Conservation (phyloP, 2,113 vertebrate species). For the Lampris megalopsis region DNA sequence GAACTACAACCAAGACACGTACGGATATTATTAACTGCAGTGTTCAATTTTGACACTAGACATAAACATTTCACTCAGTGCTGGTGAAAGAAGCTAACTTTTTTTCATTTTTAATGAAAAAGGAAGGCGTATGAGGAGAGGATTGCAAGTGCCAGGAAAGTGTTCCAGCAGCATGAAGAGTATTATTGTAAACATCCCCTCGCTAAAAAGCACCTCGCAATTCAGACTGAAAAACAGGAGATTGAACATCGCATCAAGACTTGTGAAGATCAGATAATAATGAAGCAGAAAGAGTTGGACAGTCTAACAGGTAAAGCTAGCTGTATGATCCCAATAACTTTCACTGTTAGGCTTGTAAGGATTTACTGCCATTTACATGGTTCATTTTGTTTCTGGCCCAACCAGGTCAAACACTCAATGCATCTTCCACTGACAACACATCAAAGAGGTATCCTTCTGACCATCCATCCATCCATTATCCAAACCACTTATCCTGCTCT, state of each 20-base stretch:
- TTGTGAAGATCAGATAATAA: slow-evolving; percentile 68
- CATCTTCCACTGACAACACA: slow-evolving; percentile 36
- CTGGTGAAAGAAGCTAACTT: slow-evolving; percentile 4
- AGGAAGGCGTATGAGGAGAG: slow-evolving; percentile 78
- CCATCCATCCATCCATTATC: background rate
- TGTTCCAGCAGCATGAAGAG: slow-evolving; percentile 73
- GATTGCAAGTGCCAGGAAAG: slow-evolving; percentile 69
- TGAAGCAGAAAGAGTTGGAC: slow-evolving; percentile 69
- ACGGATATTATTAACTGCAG: slow-evolving; percentile 21
- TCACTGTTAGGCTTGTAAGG: background rate
- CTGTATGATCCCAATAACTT: slow-evolving; percentile 6
- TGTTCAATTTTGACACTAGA: background rate
- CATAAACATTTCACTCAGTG: background rate
- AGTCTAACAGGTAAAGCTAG: slow-evolving; percentile 62
- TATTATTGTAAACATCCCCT: slow-evolving; percentile 68
- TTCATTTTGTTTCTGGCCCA: slow-evolving; percentile 33
- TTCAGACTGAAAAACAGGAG: slow-evolving; percentile 74
- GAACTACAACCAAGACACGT: slow-evolving; percentile 74
- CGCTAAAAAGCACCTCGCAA: slow-evolving; percentile 71
- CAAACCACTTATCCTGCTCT: no score
- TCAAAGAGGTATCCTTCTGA: slow-evolving; percentile 60
- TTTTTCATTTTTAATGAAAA: slow-evolving; percentile 27
- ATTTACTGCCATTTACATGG: slow-evolving; percentile 18
- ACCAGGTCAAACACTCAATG: slow-evolving; percentile 28
- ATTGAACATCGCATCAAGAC: slow-evolving; percentile 68